A percentile compares a stretch with the other conserved stretches of the same genome.
Evolutionary conservation across 2,888 invertebrate species (phyloP).

Genomic region (Ferrisia virgata): DNA sequence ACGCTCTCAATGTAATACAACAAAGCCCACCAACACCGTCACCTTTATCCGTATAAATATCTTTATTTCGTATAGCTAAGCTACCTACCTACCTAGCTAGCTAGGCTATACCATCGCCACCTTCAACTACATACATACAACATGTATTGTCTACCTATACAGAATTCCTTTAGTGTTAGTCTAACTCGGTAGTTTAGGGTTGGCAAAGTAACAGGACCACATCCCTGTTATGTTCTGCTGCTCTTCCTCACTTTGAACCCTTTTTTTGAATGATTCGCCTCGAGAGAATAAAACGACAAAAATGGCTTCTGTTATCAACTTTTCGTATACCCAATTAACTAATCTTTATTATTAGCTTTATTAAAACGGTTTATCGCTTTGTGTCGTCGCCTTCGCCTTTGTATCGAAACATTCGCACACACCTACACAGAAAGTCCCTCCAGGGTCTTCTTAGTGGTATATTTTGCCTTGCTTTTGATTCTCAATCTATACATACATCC

Average conservation of each 20-base stretch:
- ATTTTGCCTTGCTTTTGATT: too few species aligned
- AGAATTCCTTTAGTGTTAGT: too few species aligned
- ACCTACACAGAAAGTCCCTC: too few species aligned
- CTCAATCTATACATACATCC: too few species aligned
- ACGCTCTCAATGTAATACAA: too few species aligned
- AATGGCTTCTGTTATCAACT: constrained; percentile 18
- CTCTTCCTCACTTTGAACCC: too few species aligned
- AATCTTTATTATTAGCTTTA: constrained; percentile 16
- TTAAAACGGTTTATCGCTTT: neutral
- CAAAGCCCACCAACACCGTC: neutral
- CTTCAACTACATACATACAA: too few species aligned
- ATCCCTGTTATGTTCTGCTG: neutral
- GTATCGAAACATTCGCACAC: too few species aligned
- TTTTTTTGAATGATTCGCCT: constrained; percentile 14
- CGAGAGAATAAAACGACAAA: constrained; percentile 1
- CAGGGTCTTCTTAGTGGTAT: too few species aligned
- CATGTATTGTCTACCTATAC: too few species aligned
- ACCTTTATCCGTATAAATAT: neutral
- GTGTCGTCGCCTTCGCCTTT: too few species aligned
- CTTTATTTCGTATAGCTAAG: neutral
- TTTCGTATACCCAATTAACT: constrained; percentile 20
- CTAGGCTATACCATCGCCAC: neutral
- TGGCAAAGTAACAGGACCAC: neutral
- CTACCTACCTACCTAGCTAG: too few species aligned
- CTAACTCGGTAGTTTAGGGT: neutral